Base-by-base conservation (phyloP, 2,113 vertebrate species). In the Rhynchomys soricoides region DNA sequence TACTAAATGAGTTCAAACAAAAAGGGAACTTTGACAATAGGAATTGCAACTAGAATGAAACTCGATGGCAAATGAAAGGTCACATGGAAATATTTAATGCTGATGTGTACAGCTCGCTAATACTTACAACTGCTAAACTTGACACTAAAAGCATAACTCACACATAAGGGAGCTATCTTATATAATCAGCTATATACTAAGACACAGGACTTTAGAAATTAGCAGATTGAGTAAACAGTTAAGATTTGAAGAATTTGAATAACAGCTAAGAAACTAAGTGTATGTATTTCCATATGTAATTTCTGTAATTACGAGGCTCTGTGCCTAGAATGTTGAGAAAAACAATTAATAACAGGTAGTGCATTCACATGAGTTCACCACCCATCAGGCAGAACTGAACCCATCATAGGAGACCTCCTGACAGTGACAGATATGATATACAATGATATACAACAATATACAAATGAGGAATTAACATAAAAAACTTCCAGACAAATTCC, bases 1-100 rank as follows among this genome's bases (percentile, higher is more conserved):
- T 37, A 70, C 5, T 19, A 62, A 34, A 34, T 12, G 26, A 92
- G 16, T 89, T 94, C 29, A 48, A 89, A 59, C 88, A 24, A 68
- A 62, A 64, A 75, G 22, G 11, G 7, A 88, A 86, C 82, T 34
- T 52, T 57, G 62, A 2, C 73, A 78, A 55, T 81, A 79, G 29
- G 81, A 70, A 77, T 50, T 66, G 11, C 11, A 77, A 37, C 59
- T 62, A 21, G 82, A 93, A 71, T 89, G 64, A 31, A 91, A 91
- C 64, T 13, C 45, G 64, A 93, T 29, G 62, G 24, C 43, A 77
- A 79, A 78, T 43, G 70, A n/a, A 68, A 13, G 40, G 37, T 50
- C 70, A 89, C 59, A 52, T 90, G 77, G 34, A 93, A 90, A 86
- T 83, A 71, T 62, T 89, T 70, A 75, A 31, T 89, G 75, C 48